These are phyloP conservation scores for Deilephila porcellus DNA, from an alignment of 2,888 invertebrate species.

Conservation along the genomic window DNA sequence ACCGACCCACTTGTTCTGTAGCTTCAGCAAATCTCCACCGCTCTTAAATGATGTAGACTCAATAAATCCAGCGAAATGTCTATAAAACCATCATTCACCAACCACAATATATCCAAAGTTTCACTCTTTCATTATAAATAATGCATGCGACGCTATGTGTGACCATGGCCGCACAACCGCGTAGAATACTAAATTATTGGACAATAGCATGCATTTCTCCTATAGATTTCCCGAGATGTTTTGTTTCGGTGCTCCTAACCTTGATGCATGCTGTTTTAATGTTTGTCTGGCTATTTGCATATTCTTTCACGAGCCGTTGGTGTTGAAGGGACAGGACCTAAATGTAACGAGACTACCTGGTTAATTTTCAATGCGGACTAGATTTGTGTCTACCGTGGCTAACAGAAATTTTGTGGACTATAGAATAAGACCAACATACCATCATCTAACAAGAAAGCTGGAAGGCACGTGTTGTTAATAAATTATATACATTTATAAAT, in stretches of 20 bases:
- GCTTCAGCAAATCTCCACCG: too few relatives aligned
- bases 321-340: slow-evolving; percentile 14
- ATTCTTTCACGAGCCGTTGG: background rate
- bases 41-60: too few relatives aligned
- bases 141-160: slow-evolving; percentile 61
- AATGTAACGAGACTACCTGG: slow-evolving; percentile 4
- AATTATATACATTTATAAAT: too few relatives aligned
- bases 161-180: slow-evolving; percentile 51
- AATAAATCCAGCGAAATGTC: background rate
- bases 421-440: too few relatives aligned
- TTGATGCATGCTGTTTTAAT: slow-evolving; percentile 37
- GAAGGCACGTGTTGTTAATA: too few relatives aligned
- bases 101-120: slow-evolving; percentile 52
- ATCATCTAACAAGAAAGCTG: too few relatives aligned
- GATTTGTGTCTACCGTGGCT: background rate
- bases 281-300: slow-evolving; percentile 27
- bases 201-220: slow-evolving; percentile 67
- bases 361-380: slow-evolving; percentile 2
- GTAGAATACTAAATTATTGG: slow-evolving; percentile 62
- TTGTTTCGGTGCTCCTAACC: slow-evolving; percentile 43
- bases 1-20: too few relatives aligned
- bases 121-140: slow-evolving; percentile 79
- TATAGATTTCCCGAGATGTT: slow-evolving; percentile 55
- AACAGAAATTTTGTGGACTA: background rate
- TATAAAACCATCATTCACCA: background rate